These are phyloP conservation scores for Eueides isabella DNA, from an alignment of 1,140 invertebrate genomes.

Conservation along the genomic window DNA sequence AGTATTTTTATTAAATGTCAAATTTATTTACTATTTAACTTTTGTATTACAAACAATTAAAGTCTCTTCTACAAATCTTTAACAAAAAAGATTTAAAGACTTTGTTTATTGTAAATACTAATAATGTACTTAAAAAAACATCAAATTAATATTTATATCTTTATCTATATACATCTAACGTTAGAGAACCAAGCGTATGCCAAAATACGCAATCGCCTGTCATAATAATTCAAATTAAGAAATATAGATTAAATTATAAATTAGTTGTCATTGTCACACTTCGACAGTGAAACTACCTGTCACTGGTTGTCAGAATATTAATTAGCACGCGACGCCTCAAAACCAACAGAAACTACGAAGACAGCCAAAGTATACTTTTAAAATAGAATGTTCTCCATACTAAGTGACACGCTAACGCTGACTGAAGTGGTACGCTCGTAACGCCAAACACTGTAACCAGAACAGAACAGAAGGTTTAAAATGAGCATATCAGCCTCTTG, in stretches of 20 bases:
- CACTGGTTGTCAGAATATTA: not conserved
- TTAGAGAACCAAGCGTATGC: not conserved
- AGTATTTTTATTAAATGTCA: not conserved
- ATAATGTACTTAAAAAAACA: no score
- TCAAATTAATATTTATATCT: not conserved
- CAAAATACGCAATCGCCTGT: not conserved
- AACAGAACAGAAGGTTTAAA: no score
- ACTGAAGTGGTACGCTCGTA: no score
- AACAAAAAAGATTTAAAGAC: no score
- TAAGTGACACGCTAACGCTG: no score
- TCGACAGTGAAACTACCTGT: not conserved
- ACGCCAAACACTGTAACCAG: no score
- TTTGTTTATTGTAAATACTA: no score
- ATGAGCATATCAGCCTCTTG: no score
- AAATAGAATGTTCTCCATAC: no score
- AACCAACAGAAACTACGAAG: not conserved
- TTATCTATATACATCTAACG: not conserved
- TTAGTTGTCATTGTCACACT: not conserved
- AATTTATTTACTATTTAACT: no score
- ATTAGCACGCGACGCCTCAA: not conserved
- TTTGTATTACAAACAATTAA: no score
- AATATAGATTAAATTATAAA: not conserved
- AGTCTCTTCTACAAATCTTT: no score
- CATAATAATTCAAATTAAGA: constrained; percentile 3
- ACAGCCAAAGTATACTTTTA: not conserved